Base-by-base conservation (phyloP, 2,888 invertebrate genomes). In the Lepeophtheirus nordmannii region DNA sequence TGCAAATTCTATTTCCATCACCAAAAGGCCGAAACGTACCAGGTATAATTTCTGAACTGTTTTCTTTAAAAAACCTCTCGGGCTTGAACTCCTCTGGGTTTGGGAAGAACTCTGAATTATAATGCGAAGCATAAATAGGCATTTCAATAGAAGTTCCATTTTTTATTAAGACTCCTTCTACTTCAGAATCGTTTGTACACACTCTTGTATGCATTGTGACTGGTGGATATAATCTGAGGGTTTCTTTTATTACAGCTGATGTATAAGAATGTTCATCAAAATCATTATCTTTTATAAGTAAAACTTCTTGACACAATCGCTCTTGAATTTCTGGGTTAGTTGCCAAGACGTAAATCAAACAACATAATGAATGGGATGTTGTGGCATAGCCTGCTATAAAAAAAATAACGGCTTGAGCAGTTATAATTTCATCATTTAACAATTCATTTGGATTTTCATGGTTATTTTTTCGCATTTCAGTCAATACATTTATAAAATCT, bases 161-260 rank as follows among this genome's bases (percentile, higher is more conserved):
- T 17, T 12, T 12, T 10, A 58, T 58, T 10, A 10, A 10, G 17
- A 58, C 17, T 10, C 58, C 58, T 17, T 17, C 17, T 10, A 59
- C 59, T 23, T 59, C 59, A 5, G 59, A 20, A 23, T 59, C 59
- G n/a, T 59, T 59, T 20, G 59, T 59, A 23, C 59, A 59, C n/a
- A 23, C 23, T n/a, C 59, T 17, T 5, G 23, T n/a, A 23, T 59
- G 59, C 8, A 59, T n/a, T 8, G 22, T 23, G 5, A 23, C 59
- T 5, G 59, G 59, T 9, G 59, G 59, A 10, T 20, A 23, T 8
- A 59, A 3, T 17, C 59, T 17, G 23, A 59, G 59, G n/a, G 22
- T 59, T 59, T 59, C 59, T n/a, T 59, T 59, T 23, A 59, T 59
- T 8, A 20, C 22, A 22, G 59, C 59, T 41, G 41, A 11, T 41